phyloP scores from a whole-genome alignment of 2,888 invertebrate genomes.

The Trachelus tabidus region DNA sequence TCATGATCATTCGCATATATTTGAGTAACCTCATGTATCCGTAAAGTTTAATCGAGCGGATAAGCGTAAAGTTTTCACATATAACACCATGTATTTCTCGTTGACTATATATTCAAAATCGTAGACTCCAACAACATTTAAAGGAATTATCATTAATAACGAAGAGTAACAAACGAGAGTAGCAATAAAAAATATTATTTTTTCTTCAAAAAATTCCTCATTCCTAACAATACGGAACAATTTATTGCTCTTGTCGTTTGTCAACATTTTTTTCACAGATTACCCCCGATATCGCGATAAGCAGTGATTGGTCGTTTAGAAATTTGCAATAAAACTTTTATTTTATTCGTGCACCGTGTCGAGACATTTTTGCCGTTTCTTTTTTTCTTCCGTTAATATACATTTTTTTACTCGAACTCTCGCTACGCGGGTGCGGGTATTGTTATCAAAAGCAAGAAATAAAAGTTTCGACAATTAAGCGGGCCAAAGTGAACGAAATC shows the following conservation, averaged over 20 bases:
- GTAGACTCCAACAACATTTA: no score
- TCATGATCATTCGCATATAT: neutral
- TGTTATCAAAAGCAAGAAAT: neutral
- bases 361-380: neutral
- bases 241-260: neutral
- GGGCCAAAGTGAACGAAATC: slow-evolving; percentile 10
- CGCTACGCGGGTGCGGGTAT: neutral
- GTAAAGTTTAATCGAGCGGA: neutral
- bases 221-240: neutral
- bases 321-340: neutral
- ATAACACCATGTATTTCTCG: neutral
- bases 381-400: neutral
- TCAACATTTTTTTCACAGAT: neutral
- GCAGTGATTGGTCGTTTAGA: neutral
- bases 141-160: no score
- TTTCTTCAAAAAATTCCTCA: neutral
- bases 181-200: neutral
- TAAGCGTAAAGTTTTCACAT: neutral
- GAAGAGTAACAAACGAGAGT: neutral
- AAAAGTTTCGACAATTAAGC: slow-evolving; percentile 8
- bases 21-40: neutral
- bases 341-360: neutral
- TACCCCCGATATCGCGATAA: neutral
- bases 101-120: neutral
- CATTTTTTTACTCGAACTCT: neutral